Evolutionary conservation across 2,797 vertebrate species (phyloP), one percentile per base, ranked within the genome.

Genomic region (Rhyacichthys aspro): DNA sequence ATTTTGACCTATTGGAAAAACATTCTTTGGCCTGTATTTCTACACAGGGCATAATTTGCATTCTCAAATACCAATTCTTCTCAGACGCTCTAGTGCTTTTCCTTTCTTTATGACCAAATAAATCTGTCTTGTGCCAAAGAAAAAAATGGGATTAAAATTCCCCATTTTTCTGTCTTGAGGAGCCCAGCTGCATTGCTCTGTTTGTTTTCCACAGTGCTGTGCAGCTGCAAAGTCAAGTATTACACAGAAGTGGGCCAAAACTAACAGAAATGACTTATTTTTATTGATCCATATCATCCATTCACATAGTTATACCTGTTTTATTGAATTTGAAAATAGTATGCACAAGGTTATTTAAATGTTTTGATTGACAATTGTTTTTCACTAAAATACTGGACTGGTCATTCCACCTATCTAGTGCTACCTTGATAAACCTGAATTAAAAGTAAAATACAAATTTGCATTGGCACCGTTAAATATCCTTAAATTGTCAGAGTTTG

Each of bases 101-200:
- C 79, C 77, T 84, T 82, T 83, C 76, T 91, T 92, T 90, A 91
- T 85, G 90, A 91, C 85, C 86, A 86, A 89, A 93, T 93, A 92
- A 92, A 93, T 92, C 89, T 88, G 70, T 82, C 78, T 55, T 60
- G 80, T 90, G 90, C 90, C 91, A 93, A 90, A 90, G 57, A 72
- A 68, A 61, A 80, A 86, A 84, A 74, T 53, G 59, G 91, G 88
- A 92, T 94, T 92, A 91, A 92, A 93, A 93, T 94, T 92, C 92
- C 90, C 88, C 85, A 18, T 82, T 90, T 89, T 60, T 69, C 91
- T 87, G 82, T 92, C 85, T 90, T 89, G 87, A 79, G 88, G 86
- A 90, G 81, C 86, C 91, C 92, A 94, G 92, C 92, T 94, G 91
- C 88, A 91, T 59, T 57, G 70, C 59, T 63, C 84, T 90, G 90